A percentile compares a stretch with the other conserved stretches of the same genome.
Evolutionary conservation across 2,797 vertebrate genomes (phyloP).

Genomic region (Scolopax rusticola): DNA sequence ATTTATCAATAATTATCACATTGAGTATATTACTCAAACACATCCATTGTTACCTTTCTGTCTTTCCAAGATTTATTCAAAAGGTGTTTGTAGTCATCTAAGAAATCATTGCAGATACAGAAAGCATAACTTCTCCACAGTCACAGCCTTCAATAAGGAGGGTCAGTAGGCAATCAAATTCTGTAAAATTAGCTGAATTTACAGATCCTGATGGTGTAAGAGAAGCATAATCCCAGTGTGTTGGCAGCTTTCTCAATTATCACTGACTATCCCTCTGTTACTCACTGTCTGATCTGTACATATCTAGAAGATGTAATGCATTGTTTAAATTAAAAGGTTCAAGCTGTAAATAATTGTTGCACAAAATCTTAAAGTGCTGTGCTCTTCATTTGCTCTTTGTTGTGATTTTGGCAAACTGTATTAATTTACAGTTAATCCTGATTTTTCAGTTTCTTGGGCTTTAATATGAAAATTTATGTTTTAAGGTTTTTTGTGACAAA

Average conservation of each 20-base stretch:
- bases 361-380: not conserved
- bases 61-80: not conserved
- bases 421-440: not conserved
- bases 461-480: not conserved
- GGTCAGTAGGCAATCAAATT: not conserved
- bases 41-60: not conserved
- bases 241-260: not conserved
- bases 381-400: not conserved
- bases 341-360: not conserved
- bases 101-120: not conserved
- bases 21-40: not conserved
- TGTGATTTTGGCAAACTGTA: not conserved
- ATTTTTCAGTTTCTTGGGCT: conserved; percentile 1
- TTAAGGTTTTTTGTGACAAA: not conserved
- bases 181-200: not conserved
- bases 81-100: not conserved
- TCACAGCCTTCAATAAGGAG: not conserved
- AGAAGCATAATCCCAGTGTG: not conserved
- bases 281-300: not conserved
- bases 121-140: not conserved
- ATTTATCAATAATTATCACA: not conserved
- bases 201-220: not conserved
- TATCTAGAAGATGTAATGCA: not conserved
- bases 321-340: not conserved
- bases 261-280: not conserved